A percentile compares a stretch with the other conserved stretches of the same genome.
phyloP scores from a whole-genome alignment of 2,797 vertebrate species.

The Eleutherodactylus coqui region DNA sequence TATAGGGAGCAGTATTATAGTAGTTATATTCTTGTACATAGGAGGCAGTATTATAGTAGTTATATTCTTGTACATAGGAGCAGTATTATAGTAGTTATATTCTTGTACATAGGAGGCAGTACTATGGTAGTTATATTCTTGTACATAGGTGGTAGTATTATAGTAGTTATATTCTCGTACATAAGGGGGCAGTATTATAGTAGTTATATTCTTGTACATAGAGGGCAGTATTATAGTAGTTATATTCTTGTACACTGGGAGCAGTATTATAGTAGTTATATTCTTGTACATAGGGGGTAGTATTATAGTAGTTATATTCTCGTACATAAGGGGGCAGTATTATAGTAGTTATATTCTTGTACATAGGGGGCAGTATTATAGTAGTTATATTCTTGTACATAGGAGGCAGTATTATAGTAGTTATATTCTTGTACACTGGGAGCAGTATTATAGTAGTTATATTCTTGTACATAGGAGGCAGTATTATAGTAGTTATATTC shows the following conservation, averaged over 20 bases:
- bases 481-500: no score
- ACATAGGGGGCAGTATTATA: no score
- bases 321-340: no score
- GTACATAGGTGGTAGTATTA: neutral
- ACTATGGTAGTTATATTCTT: neutral
- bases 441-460: no score
- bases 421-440: no score
- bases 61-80: neutral
- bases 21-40: neutral
- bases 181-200: neutral
- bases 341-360: no score
- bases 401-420: no score
- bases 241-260: neutral
- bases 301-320: no score
- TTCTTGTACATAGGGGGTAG: neutral
- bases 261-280: constrained; percentile 10
- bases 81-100: constrained; percentile 7
- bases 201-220: neutral
- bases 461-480: no score
- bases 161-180: neutral
- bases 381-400: no score
- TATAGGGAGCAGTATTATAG: neutral
- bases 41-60: neutral
- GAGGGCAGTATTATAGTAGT: neutral
- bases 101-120: neutral